phyloP scores from a whole-genome alignment of 2,888 invertebrate species.

The Stratiomys singularior region DNA sequence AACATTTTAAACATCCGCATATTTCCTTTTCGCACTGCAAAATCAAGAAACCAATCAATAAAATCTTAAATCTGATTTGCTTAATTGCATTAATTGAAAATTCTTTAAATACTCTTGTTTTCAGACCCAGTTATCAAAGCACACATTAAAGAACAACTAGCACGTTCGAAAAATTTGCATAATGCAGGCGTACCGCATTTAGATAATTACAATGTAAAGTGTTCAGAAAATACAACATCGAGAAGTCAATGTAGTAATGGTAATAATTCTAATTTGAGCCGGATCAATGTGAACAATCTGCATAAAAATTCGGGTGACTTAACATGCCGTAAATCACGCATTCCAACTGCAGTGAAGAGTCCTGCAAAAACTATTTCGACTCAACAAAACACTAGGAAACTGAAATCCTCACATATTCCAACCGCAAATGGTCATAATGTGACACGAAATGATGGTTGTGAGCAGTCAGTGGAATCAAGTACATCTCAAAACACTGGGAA shows the following conservation, averaged over 20 bases:
- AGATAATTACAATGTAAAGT: constrained; percentile 66
- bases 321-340: constrained; percentile 68
- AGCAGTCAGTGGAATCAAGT: constrained; percentile 46
- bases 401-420: constrained; percentile 64
- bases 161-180: constrained; percentile 68
- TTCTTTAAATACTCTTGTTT: too few species aligned
- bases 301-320: constrained; percentile 54
- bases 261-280: constrained; percentile 51
- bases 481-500: constrained; percentile 59
- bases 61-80: too few species aligned
- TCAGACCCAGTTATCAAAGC: constrained; percentile 90
- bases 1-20: too few species aligned
- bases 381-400: constrained; percentile 64
- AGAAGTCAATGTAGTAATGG: constrained; percentile 48
- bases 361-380: constrained; percentile 59
- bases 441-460: constrained; percentile 50
- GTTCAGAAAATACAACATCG: constrained; percentile 45
- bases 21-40: too few species aligned
- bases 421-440: constrained; percentile 58
- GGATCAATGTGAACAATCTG: neutral
- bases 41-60: too few species aligned
- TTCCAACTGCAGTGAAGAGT: constrained; percentile 67
- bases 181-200: constrained; percentile 68
- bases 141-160: constrained; percentile 77
- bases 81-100: too few species aligned